These are phyloP conservation scores for Saccopteryx leptura DNA, from an alignment of 2,113 vertebrate species.

Conservation along the genomic window DNA sequence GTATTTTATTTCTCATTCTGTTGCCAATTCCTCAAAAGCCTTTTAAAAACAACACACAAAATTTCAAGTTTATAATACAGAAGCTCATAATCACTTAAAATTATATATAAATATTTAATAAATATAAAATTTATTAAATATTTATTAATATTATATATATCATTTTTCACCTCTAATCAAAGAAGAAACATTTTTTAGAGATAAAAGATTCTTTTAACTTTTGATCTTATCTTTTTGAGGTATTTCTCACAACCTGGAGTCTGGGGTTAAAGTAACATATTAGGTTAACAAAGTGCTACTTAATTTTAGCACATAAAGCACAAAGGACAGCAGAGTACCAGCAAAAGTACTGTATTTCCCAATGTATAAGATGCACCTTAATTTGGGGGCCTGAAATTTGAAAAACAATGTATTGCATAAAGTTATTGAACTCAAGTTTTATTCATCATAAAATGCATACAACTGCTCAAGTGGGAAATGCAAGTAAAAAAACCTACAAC, in stretches of 20 bases:
- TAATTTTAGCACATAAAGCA: not conserved
- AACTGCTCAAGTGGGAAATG: too few relatives aligned
- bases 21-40: conserved; percentile 51
- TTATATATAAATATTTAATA: too few relatives aligned
- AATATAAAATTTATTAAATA: too few relatives aligned
- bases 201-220: conserved; percentile 41
- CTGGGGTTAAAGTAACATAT: not conserved
- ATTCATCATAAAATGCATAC: too few relatives aligned
- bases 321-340: not conserved
- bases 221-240: conserved; percentile 43
- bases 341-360: not conserved
- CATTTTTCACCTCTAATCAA: not conserved
- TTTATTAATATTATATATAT: too few relatives aligned
- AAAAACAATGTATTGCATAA: too few relatives aligned
- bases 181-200: not conserved
- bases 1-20: conserved; percentile 37
- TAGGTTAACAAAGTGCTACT: not conserved
- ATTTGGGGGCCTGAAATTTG: too few relatives aligned
- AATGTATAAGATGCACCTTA: too few relatives aligned
- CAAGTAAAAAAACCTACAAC: too few relatives aligned
- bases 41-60: not conserved
- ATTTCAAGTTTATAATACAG: conserved; percentile 1
- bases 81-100: conserved; percentile 19
- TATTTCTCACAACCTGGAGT: not conserved
- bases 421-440: too few relatives aligned